Evolutionary conservation across 2,113 vertebrate genomes (phyloP).

Genomic region (Pimephales promelas): DNA sequence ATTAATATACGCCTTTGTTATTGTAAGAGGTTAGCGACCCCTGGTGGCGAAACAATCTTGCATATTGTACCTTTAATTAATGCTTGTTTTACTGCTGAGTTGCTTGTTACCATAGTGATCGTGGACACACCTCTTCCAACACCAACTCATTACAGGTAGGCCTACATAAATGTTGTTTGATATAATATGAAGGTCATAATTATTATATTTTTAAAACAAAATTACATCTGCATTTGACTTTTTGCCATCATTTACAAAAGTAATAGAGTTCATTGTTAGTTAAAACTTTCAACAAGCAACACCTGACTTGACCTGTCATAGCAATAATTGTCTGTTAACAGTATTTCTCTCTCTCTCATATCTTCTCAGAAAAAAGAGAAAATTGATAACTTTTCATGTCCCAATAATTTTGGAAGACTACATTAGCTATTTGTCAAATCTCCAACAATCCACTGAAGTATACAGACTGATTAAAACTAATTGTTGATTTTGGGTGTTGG

Average conservation of each 20-base stretch:
- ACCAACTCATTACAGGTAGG: background rate
- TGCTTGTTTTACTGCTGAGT: too few species aligned
- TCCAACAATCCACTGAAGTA: background rate
- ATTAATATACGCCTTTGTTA: too few species aligned
- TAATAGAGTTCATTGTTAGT: background rate
- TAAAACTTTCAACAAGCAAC: background rate
- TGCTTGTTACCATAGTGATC: too few species aligned
- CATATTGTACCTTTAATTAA: too few species aligned
- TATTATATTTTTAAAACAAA: background rate
- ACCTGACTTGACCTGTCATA: background rate
- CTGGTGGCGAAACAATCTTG: too few species aligned
- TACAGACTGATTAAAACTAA: background rate
- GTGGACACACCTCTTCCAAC: background rate
- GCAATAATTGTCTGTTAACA: background rate
- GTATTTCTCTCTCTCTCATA: background rate
- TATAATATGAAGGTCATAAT: background rate
- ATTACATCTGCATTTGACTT: background rate
- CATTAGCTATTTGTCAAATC: background rate
- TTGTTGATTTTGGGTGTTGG: background rate
- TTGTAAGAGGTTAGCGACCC: too few species aligned
- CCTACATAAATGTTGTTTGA: background rate
- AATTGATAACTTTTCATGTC: background rate
- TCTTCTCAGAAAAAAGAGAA: background rate
- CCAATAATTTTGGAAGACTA: background rate
- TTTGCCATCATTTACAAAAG: background rate